These are phyloP conservation scores for Arge pagana DNA, from an alignment of 2,888 invertebrate species.

Conservation along the genomic window DNA sequence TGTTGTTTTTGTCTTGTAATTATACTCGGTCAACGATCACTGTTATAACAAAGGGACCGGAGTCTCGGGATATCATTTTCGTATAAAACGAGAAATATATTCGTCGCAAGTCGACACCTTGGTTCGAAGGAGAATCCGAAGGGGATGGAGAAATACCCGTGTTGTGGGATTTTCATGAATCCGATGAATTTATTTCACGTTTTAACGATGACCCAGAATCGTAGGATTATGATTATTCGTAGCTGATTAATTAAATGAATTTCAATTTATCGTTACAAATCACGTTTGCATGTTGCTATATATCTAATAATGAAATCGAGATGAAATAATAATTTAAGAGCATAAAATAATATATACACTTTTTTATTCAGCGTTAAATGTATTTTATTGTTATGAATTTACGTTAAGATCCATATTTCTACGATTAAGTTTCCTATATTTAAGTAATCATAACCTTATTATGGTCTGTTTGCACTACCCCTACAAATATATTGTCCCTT, in stretches of 20 bases:
- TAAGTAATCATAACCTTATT: constrained; percentile 46
- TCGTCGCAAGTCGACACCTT: too few relatives aligned
- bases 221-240: neutral
- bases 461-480: constrained; percentile 45
- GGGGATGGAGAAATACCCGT: too few relatives aligned
- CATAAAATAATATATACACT: constrained; percentile 20
- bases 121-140: too few relatives aligned
- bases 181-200: too few relatives aligned
- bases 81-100: too few relatives aligned
- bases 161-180: too few relatives aligned
- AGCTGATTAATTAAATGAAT: neutral
- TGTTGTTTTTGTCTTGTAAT: too few relatives aligned
- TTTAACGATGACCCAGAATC: too few relatives aligned
- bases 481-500: constrained; percentile 42
- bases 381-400: constrained; percentile 38
- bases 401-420: constrained; percentile 40
- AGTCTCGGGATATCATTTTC: too few relatives aligned
- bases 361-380: constrained; percentile 27
- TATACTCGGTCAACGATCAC: too few relatives aligned
- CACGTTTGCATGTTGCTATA: constrained; percentile 17
- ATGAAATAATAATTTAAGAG: constrained; percentile 2
- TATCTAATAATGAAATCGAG: constrained; percentile 5
- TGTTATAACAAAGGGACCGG: too few relatives aligned
- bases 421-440: constrained; percentile 51
- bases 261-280: neutral